Conservation (phyloP, 2,113 vertebrate genomes). For the Potamarius usumacintae region DNA sequence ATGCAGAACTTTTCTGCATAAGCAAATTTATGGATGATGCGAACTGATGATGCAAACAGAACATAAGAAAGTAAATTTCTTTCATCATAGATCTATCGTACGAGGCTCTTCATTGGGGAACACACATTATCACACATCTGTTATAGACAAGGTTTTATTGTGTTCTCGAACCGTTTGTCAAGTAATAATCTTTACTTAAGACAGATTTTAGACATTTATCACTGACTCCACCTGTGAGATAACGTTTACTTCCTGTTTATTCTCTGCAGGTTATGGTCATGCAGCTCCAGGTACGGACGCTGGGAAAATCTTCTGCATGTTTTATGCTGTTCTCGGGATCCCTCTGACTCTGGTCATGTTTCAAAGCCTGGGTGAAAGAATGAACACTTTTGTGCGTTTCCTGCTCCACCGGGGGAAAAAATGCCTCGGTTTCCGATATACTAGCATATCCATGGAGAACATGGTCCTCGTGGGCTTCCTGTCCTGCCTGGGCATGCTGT, state of each 20-base stretch:
- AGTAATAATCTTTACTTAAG: neutral
- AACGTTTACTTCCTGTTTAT: constrained; percentile 11
- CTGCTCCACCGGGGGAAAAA: constrained; percentile 87
- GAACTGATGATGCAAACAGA: neutral
- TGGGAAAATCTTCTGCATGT: constrained; percentile 97
- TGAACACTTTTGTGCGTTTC: constrained; percentile 88
- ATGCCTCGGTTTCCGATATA: constrained; percentile 81
- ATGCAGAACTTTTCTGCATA: neutral
- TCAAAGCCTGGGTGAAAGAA: constrained; percentile 95
- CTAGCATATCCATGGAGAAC: constrained; percentile 91
- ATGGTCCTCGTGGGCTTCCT: constrained; percentile 94
- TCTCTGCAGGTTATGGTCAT: constrained; percentile 86
- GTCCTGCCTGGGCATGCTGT: constrained; percentile 88
- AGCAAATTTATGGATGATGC: neutral
- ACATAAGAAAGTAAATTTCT: neutral
- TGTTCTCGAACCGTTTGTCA: neutral
- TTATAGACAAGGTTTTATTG: neutral
- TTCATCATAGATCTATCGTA: neutral
- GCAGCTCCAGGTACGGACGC: constrained; percentile 90
- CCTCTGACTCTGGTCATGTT: constrained; percentile 96
- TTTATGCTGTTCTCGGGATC: constrained; percentile 94
- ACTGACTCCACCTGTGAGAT: neutral
- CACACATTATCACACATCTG: neutral
- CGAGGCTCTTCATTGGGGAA: neutral
- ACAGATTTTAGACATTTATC: neutral